Evolutionary conservation across 2,113 vertebrate genomes (phyloP), one percentile per base, ranked within the genome.

Genomic region (Protomyctophum bolini): DNA sequence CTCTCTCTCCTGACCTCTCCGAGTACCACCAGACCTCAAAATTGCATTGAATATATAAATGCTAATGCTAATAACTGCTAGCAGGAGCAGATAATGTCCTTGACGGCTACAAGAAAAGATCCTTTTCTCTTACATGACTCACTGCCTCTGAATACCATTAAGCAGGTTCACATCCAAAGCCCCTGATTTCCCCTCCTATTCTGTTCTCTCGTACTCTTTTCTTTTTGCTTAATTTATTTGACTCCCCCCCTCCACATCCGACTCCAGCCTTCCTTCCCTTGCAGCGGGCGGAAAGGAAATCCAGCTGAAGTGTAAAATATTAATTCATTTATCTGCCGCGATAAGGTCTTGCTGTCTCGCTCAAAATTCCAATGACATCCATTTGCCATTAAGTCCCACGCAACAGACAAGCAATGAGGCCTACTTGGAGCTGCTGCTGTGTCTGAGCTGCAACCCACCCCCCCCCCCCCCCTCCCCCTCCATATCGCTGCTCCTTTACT

Each of bases 21-120:
- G 82, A 88, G 88, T 92, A 91, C 88, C 89, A 89, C 89, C 87
- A 91, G 91, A 92, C 89, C 89, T 92, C 91, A 90, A 92, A 92
- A 91, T 91, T 92, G 91, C 91, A 90, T 89, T 92, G 92, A 93
- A 92, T 92, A 91, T 89, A 91, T 92, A 92, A 92, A 92, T 90
- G 91, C 88, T 90, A 92, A 92, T 92, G 91, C 89, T 92, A 91
- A 92, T 92, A 91, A 91, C 81, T 89, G 83, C 88, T 92, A 90
- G 89, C 89, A 91, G 87, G 86, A 87, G 83, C 79, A 81, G 90
- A 91, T 92, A 91, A 92, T 90, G 91, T 92, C 91, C 92, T 93
- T 92, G 90, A 91, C 89, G 90, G 86, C 87, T 90, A 92, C 89
- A 91, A 88, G 89, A 91, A 91, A 89, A 90, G 83, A 89, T 89